Conservation (phyloP, 2,888 invertebrate species). For the Oscheius sp. region DNA sequence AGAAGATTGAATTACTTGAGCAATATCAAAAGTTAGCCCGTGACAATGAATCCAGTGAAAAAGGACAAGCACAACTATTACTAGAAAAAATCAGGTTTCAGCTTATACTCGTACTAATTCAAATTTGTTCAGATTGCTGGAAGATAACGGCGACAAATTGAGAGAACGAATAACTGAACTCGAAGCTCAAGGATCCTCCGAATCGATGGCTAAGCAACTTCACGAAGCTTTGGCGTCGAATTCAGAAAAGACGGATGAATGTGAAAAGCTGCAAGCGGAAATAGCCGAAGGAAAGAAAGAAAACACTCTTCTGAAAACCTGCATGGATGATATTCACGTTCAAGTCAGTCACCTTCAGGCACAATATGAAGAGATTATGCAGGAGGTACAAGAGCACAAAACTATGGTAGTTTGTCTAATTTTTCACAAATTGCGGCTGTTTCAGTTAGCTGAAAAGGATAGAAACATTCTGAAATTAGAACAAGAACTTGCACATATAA, state of each 20-base stretch:
- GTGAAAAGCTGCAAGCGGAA: constrained; percentile 44
- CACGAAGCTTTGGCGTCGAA: constrained; percentile 52
- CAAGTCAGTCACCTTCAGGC: constrained; percentile 56
- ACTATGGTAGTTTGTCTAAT: not conserved
- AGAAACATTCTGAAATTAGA: constrained; percentile 39
- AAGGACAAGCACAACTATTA: constrained; percentile 25
- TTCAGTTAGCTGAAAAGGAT: constrained; percentile 26
- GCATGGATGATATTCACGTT: constrained; percentile 57
- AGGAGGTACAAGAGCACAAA: constrained; percentile 24
- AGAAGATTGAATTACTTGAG: constrained; percentile 41
- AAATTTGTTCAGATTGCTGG: constrained; percentile 25
- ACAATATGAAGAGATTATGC: constrained; percentile 43
- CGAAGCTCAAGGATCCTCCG: constrained; percentile 4
- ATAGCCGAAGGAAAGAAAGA: constrained; percentile 46
- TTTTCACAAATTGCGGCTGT: not conserved
- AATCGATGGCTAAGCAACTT: constrained; percentile 42
- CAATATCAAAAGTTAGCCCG: constrained; percentile 46
- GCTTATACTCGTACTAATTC: not conserved
- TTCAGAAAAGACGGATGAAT: constrained; percentile 59
- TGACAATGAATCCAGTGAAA: constrained; percentile 28
- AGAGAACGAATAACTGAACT: constrained; percentile 25
- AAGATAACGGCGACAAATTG: constrained; percentile 38
- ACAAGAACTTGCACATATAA: constrained; percentile 30
- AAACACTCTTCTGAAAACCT: constrained; percentile 44
- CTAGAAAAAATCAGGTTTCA: constrained; percentile 41